These are phyloP conservation scores for Actinemys pallida DNA, from an alignment of 2,113 vertebrate genomes.

Conservation along the genomic window DNA sequence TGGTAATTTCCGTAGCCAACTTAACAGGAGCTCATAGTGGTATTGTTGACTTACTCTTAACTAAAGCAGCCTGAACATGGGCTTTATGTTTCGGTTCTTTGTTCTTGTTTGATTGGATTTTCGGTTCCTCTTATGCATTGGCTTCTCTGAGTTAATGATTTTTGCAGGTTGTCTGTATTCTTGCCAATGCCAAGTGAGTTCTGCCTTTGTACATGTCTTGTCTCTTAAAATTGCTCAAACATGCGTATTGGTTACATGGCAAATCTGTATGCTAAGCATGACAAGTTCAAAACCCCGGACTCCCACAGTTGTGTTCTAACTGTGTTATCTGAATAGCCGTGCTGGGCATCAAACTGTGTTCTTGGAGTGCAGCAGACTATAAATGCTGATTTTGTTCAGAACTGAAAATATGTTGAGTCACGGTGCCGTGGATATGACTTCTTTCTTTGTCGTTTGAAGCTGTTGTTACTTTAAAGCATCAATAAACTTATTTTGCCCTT, in stretches of 20 bases:
- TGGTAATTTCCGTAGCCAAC: not conserved
- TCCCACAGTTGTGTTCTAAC: not conserved
- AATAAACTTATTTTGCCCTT: not conserved
- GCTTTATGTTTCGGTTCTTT: not conserved
- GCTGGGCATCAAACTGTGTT: not conserved
- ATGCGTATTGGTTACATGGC: not conserved
- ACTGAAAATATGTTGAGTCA: not conserved
- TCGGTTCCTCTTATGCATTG: not conserved
- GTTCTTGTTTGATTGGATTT: not conserved
- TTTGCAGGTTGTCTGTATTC: not conserved
- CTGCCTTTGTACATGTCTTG: not conserved
- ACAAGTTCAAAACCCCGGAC: not conserved
- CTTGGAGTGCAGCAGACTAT: not conserved
- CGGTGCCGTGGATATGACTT: not conserved
- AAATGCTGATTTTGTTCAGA: not conserved
- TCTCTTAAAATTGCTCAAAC: not conserved
- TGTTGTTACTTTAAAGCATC: not conserved
- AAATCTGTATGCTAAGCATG: not conserved
- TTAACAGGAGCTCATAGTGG: conserved; percentile 23
- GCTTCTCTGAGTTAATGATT: not conserved
- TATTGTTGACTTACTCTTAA: conserved; percentile 7
- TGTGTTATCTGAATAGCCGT: not conserved
- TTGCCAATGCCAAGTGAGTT: not conserved
- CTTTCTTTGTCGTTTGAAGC: not conserved
- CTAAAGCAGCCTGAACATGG: not conserved